Evolutionary conservation across 2,888 invertebrate species (phyloP).

Genomic region (Bellardia bayeri): DNA sequence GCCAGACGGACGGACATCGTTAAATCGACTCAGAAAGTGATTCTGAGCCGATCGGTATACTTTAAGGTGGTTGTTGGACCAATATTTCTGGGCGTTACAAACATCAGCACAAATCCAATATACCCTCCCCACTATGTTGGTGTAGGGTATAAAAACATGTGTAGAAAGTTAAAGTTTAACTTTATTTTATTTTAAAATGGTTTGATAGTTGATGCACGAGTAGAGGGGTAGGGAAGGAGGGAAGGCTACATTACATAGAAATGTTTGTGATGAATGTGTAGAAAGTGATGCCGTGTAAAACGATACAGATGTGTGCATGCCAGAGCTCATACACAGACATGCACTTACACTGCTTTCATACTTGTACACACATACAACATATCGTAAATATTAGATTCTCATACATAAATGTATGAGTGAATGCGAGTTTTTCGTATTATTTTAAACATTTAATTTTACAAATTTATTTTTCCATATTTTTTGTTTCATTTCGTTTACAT

Average conservation of each 20-base stretch:
- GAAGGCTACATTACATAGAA: not conserved
- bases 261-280: not conserved
- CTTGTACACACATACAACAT: not conserved
- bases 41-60: too few species aligned
- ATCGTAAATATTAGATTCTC: not conserved
- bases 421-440: not conserved
- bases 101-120: too few species aligned
- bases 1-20: too few species aligned
- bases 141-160: not conserved
- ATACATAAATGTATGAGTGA: conserved; percentile 1
- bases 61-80: too few species aligned
- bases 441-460: conserved; percentile 20
- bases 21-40: too few species aligned
- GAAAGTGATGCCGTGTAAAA: not conserved
- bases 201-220: conserved; percentile 8
- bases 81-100: too few species aligned
- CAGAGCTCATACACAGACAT: not conserved
- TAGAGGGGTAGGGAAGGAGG: not conserved
- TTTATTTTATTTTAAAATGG: conserved; percentile 22
- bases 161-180: conserved; percentile 1
- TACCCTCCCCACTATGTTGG: too few species aligned
- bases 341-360: not conserved
- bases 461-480: not conserved
- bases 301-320: not conserved
- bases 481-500: not conserved